These are phyloP conservation scores for Zaprionus bogoriensis DNA, from an alignment of 2,888 invertebrate species.

Conservation along the genomic window DNA sequence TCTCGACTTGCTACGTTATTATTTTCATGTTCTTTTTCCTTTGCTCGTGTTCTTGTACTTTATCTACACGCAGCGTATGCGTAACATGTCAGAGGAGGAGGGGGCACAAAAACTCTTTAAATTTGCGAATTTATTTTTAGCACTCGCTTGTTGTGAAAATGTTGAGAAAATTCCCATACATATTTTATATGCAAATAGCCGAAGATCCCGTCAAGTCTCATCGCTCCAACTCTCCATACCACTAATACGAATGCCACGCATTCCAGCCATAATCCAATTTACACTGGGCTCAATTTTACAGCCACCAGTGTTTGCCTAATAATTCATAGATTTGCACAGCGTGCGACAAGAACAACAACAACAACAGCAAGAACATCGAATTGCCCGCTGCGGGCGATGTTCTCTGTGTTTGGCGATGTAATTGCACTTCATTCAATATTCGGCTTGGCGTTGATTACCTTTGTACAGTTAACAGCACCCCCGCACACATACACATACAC, in stretches of 20 bases:
- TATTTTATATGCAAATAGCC: conserved; percentile 7
- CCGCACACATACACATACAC: conserved; percentile 25
- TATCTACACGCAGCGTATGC: conserved; percentile 21
- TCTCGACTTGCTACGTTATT: not conserved
- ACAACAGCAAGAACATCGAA: not conserved
- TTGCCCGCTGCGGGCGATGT: not conserved
- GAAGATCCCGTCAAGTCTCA: not conserved
- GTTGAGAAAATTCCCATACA: conserved; percentile 9
- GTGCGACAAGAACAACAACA: not conserved
- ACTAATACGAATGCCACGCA: not conserved
- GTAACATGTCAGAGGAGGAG: conserved; percentile 6
- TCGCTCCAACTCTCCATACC: not conserved
- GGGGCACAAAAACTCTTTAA: conserved; percentile 1
- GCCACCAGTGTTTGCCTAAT: not conserved
- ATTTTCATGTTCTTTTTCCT: not conserved
- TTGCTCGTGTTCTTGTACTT: too few relatives aligned
- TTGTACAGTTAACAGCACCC: conserved; percentile 8
- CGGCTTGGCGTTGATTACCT: conserved; percentile 43
- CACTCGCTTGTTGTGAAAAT: too few relatives aligned
- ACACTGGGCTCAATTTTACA: not conserved
- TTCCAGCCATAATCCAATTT: not conserved
- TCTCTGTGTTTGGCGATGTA: conserved; percentile 12
- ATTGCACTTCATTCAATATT: conserved; percentile 39
- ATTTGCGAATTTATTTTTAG: conserved; percentile 10
- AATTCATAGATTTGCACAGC: not conserved